A percentile compares a stretch with the other conserved stretches of the same genome.
phyloP scores from a whole-genome alignment of 2,888 invertebrate species.

The Resseliella maxima region DNA sequence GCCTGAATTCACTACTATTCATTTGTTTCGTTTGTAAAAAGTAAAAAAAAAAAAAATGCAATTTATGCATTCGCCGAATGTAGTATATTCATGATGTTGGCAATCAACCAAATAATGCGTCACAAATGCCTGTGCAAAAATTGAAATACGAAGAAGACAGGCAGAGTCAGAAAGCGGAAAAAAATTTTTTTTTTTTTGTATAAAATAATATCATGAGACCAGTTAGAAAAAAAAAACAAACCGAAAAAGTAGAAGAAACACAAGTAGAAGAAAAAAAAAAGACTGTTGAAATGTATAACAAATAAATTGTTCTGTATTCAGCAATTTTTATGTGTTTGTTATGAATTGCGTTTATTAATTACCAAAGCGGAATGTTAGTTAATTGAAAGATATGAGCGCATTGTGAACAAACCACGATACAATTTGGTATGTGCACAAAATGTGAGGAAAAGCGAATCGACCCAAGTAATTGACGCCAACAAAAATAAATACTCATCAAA shows the following conservation, averaged over 20 bases:
- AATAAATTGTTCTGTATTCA: not conserved
- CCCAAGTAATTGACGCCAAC: slow-evolving; percentile 41
- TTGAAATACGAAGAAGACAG: slow-evolving; percentile 17
- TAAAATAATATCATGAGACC: not conserved
- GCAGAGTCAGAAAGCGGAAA: not conserved
- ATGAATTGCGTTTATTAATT: slow-evolving; percentile 21
- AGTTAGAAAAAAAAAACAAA: not conserved
- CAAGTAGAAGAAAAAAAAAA: too few species aligned
- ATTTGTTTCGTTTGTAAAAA: too few species aligned
- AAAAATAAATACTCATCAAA: not conserved
- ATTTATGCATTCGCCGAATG: slow-evolving; percentile 11
- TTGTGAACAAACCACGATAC: too few species aligned
- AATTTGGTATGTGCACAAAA: not conserved
- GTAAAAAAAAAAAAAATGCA: too few species aligned
- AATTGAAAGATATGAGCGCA: slow-evolving; percentile 45
- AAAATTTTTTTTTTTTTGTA: too few species aligned
- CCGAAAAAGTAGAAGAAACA: too few species aligned
- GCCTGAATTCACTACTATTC: too few species aligned
- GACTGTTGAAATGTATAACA: not conserved
- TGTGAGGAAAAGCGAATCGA: not conserved
- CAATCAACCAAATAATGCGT: slow-evolving; percentile 4
- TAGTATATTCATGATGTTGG: not conserved
- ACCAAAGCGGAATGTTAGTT: not conserved
- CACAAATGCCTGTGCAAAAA: not conserved
- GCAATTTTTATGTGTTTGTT: not conserved